Conservation (phyloP, 2,888 invertebrate genomes). For the Vandiemenella viatica region DNA sequence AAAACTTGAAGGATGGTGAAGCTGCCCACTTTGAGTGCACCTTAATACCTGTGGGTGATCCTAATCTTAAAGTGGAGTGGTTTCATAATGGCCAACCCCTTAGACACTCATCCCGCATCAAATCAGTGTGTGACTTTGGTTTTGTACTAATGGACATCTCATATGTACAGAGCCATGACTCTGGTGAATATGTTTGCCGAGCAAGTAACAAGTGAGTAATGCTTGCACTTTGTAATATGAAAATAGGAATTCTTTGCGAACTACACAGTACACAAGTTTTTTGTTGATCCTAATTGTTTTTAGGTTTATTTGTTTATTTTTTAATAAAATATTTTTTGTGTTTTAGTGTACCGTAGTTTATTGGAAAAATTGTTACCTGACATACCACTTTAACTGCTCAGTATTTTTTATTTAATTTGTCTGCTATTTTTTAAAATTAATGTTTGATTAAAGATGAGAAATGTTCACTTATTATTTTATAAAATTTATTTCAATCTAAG, state of each 20-base stretch:
- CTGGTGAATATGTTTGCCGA: slow-evolving; percentile 83
- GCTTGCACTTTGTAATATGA: not conserved
- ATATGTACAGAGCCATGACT: slow-evolving; percentile 84
- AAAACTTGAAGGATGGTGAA: slow-evolving; percentile 80
- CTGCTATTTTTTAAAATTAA: too few relatives aligned
- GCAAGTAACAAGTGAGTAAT: slow-evolving; percentile 59
- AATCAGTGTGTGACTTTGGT: slow-evolving; percentile 88
- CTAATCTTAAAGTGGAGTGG: slow-evolving; percentile 90
- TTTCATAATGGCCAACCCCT: slow-evolving; percentile 86
- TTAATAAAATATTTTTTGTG: too few relatives aligned
- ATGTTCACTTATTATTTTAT: too few relatives aligned
- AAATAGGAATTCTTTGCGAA: too few relatives aligned
- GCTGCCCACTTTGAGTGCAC: slow-evolving; percentile 93
- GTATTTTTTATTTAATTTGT: too few relatives aligned
- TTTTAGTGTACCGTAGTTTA: too few relatives aligned
- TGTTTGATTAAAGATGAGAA: too few relatives aligned
- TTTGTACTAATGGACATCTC: slow-evolving; percentile 88
- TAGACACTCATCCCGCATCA: slow-evolving; percentile 76
- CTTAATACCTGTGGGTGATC: slow-evolving; percentile 84
- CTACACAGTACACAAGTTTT: not conserved
- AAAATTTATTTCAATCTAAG: too few relatives aligned
- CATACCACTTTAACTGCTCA: too few relatives aligned
- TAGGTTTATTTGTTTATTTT: too few relatives aligned
- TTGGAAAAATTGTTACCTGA: too few relatives aligned
- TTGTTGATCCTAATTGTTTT: not conserved